Percentiles rank a stretch among this genome's conserved stretches.
These are phyloP conservation scores for Dryadula phaetusa DNA, from an alignment of 2,888 invertebrate genomes.

Conservation along the genomic window DNA sequence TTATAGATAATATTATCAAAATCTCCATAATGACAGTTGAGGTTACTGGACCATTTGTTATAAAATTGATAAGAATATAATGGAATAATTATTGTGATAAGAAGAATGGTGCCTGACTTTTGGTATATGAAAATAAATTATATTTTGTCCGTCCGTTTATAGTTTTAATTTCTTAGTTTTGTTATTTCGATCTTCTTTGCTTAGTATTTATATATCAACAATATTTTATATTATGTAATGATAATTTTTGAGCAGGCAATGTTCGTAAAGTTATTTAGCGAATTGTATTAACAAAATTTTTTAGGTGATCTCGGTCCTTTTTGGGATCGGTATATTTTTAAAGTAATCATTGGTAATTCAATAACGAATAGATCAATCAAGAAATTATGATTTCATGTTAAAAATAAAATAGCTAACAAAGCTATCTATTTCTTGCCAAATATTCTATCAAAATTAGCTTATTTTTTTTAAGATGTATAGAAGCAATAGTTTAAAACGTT, in stretches of 20 bases:
- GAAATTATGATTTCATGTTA: no score
- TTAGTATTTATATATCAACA: background rate
- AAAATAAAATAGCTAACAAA: no score
- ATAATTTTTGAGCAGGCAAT: background rate
- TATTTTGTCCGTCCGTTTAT: background rate
- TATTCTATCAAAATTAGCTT: background rate
- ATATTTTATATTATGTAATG: no score
- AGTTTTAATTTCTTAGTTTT: background rate
- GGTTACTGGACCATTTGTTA: conserved; percentile 37
- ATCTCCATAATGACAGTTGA: conserved; percentile 22
- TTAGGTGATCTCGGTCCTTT: no score
- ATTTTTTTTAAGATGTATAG: background rate
- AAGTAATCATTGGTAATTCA: no score
- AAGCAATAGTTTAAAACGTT: background rate
- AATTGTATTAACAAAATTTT: no score
- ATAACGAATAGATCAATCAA: no score
- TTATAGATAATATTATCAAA: conserved; percentile 12
- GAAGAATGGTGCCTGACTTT: conserved; percentile 30
- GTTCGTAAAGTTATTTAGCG: no score
- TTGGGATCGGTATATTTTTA: no score
- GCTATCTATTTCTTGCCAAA: background rate
- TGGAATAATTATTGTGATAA: conserved; percentile 37
- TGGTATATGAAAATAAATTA: conserved; percentile 6
- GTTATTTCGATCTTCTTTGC: background rate
- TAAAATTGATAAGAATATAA: conserved; percentile 26